phyloP scores from a whole-genome alignment of 2,113 vertebrate genomes.

The Cariama cristata region DNA sequence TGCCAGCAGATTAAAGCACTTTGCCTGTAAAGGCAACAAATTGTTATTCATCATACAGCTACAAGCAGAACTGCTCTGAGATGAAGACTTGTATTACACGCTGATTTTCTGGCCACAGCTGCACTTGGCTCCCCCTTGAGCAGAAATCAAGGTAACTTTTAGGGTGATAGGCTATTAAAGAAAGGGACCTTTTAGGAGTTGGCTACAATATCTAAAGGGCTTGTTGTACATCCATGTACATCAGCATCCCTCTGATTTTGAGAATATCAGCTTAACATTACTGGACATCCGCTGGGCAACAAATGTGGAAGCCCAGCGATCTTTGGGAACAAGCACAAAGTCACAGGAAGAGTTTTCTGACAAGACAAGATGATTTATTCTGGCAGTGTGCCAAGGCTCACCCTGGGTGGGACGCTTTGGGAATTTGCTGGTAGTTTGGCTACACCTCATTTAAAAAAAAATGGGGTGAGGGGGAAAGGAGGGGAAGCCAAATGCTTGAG shows the following conservation, averaged over 20 bases:
- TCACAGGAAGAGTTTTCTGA: background rate
- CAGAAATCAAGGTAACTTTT: background rate
- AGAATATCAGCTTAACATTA: background rate
- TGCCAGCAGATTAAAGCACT: background rate
- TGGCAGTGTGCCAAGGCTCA: background rate
- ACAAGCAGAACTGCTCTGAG: background rate
- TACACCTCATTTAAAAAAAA: background rate
- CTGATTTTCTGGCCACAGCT: background rate
- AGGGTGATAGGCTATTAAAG: background rate
- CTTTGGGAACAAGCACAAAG: background rate
- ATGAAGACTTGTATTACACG: background rate
- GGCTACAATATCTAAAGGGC: background rate
- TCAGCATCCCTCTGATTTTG: background rate
- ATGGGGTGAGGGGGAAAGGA: background rate
- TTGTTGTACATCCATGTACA: background rate
- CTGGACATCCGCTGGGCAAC: background rate
- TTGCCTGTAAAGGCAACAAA: background rate
- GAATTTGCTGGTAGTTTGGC: background rate
- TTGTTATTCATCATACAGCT: background rate
- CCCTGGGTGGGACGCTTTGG: background rate
- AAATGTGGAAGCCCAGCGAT: rapidly evolving
- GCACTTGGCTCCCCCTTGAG: background rate
- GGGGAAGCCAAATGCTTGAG: background rate
- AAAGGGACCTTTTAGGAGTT: background rate
- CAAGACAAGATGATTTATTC: background rate